phyloP scores from a whole-genome alignment of 2,113 vertebrate genomes.

The Grantiella picta region DNA sequence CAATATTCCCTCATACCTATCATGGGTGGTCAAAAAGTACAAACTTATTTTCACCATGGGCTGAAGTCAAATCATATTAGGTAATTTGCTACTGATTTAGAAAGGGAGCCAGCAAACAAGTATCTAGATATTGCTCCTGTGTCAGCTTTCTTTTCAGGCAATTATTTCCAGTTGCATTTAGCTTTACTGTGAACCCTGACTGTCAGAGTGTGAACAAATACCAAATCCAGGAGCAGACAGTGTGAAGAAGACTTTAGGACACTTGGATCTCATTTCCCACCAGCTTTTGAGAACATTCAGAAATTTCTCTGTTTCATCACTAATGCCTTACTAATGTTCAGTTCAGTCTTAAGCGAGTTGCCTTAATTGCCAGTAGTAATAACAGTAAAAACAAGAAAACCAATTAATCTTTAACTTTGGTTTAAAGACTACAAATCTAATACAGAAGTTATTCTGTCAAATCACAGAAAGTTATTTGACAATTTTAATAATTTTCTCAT shows the following conservation, averaged over 20 bases:
- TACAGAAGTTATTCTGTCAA: background rate
- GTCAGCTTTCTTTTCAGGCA: background rate
- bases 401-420: background rate
- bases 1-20: background rate
- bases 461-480: background rate
- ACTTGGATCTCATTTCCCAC: background rate
- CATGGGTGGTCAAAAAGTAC: background rate
- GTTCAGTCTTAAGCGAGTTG: background rate
- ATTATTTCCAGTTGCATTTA: background rate
- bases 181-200: background rate
- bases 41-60: background rate
- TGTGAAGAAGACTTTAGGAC: background rate
- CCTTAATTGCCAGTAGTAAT: background rate
- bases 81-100: background rate
- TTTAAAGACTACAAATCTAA: background rate
- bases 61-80: background rate
- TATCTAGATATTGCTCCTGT: background rate
- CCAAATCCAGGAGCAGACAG: background rate
- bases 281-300: background rate
- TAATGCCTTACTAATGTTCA: background rate
- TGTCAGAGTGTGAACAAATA: background rate
- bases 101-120: background rate
- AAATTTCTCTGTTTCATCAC: background rate
- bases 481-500: background rate
- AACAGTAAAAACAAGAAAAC: background rate